Conservation (phyloP, 2,797 vertebrate genomes). For the Sebastes baramenuke region DNA sequence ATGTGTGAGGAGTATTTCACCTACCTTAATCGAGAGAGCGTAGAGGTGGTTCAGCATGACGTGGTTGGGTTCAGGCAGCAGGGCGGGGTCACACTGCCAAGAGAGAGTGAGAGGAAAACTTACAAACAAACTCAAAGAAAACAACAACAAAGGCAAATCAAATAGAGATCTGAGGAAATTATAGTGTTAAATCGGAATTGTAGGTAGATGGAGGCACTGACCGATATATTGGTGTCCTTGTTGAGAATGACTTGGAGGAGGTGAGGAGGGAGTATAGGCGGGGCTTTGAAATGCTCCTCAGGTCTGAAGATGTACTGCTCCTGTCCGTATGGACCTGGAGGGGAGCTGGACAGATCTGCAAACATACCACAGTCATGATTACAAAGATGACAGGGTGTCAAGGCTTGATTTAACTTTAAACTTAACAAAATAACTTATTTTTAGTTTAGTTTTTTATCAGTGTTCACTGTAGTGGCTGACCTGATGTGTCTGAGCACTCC, state of each 20-base stretch:
- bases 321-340: conserved; percentile 94
- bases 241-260: conserved; percentile 98
- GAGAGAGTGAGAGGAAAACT: conserved; percentile 13
- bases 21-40: conserved; percentile 96
- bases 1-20: neutral
- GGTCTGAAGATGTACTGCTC: conserved; percentile 92
- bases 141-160: neutral
- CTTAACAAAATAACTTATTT: neutral
- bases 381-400: neutral
- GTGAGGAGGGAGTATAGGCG: conserved; percentile 96
- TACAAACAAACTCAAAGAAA: neutral
- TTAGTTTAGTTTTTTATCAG: neutral
- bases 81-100: conserved; percentile 92
- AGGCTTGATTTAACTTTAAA: neutral
- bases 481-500: conserved; percentile 94
- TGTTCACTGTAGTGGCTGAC: conserved; percentile 61
- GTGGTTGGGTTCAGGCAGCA: conserved; percentile 96
- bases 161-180: neutral
- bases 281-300: conserved; percentile 94
- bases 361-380: conserved; percentile 26
- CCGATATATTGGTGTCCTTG: conserved; percentile 98
- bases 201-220: conserved; percentile 72
- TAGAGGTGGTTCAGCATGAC: conserved; percentile 99
- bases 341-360: conserved; percentile 95
- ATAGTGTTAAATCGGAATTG: neutral